Base-by-base conservation (phyloP, 2,888 invertebrate species). In the Acrobasis repandana region DNA sequence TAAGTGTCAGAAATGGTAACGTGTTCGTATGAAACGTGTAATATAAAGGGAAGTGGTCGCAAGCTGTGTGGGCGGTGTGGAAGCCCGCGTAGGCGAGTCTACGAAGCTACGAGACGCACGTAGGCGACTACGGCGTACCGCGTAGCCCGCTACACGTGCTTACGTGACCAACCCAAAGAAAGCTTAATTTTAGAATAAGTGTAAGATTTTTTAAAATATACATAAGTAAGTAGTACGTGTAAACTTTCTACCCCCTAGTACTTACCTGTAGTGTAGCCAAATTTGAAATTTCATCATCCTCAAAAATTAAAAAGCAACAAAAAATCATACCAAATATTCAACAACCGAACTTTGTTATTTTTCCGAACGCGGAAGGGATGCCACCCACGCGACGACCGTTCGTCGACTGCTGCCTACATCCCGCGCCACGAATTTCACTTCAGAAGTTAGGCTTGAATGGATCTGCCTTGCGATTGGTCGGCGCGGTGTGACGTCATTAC, bases 381-480 rank as follows among this genome's bases (percentile, higher is more conserved):
- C 83, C 74, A 74, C 74, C 77, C 70, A 67, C 76, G 71, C 78
- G 83, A 79, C 88, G 86, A 75, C 74, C 83, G 82, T 76, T 74
- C 75, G 82, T 72, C 87, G 90, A 92, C 93, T 92, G 90, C 71
- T 86, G 83, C 79, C 79, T 83, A 79, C 82, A 87, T 88, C 80
- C 79, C 82, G 76, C 81, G 72, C 79, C 74, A 88, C 91, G 90
- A 93, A 93, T 86, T 90, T 87, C 88, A 90, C 90, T 93, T 93
- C 90, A 93, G 86, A 88, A 93, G 91, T 88, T 89, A 85, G 88
- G 88, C 89, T 91, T 95, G 95, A 95, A 95, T 95, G 95, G 94
- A 94, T 91, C 93, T 82, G 83, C 71, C 75, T 77, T 73, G 81
- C 77, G 86, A 95, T 95, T 95, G 95, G 95, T 85, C 79, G 80